These are phyloP conservation scores for Limnephilus rhombicus DNA, from an alignment of 2,888 invertebrate species.

Conservation along the genomic window DNA sequence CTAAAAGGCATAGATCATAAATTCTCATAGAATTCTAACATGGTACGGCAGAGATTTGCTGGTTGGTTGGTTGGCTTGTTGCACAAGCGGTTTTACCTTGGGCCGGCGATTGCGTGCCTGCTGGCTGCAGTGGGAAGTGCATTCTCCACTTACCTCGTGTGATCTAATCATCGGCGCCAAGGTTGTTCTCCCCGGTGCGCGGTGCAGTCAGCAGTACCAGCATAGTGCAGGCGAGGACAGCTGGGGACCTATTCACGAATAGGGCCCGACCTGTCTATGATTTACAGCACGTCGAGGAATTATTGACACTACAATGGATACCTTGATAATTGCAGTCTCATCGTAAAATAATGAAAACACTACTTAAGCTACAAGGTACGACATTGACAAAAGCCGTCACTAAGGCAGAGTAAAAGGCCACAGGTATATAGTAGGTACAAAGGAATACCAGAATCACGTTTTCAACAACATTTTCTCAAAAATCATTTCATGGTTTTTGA, in stretches of 20 bases:
- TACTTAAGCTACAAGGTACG: background rate
- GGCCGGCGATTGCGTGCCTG: constrained; percentile 22
- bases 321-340: constrained; percentile 35
- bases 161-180: constrained; percentile 46
- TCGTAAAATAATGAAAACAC: constrained; percentile 7
- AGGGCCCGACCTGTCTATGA: background rate
- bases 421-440: background rate
- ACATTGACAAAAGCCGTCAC: background rate
- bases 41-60: background rate
- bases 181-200: constrained; percentile 26
- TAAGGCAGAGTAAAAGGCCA: background rate
- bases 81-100: constrained; percentile 34
- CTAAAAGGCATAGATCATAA: background rate
- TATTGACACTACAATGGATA: constrained; percentile 1
- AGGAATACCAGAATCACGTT: background rate
- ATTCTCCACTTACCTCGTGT: constrained; percentile 48
- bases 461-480: background rate
- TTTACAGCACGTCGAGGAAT: background rate
- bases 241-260: background rate
- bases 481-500: background rate
- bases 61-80: background rate
- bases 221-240: constrained; percentile 12
- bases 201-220: background rate
- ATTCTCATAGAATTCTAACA: constrained; percentile 14
- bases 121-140: constrained; percentile 48